Evolutionary conservation across 2,113 vertebrate genomes (phyloP), one percentile per base, ranked within the genome.

Genomic region (Columba janthina): DNA sequence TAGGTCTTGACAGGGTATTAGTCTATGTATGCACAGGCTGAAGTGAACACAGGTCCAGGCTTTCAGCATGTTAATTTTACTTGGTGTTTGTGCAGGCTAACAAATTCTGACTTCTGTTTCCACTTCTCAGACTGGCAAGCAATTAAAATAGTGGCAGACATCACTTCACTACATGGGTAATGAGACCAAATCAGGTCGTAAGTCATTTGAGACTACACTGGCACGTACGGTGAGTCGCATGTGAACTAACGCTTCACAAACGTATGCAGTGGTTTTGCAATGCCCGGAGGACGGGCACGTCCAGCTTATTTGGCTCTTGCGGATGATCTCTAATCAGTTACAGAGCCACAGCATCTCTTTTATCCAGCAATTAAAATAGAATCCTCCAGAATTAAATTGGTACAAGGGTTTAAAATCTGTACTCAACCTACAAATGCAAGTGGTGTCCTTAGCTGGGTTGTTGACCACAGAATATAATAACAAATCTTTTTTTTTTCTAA

Each of bases 111-210:
- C 77, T 93, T 94, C 85, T 81, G 26, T 74, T 94, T 86, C 40
- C 48, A 80, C 28, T 79, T 65, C 62, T 92, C 64, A 81, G 72
- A 75, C 54, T 84, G 53, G 7, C 42, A 50, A 83, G 72, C 91
- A 95, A 92, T 86, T 85, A 83, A 69, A 90, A 77, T 58, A 61
- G 72, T 70, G 74, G 73, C 46, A 87, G 90, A 66, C 84, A 64
- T 93, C 65, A 64, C 79, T 93, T 93, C 34, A 31, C 64, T 86
- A 61, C 34, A 10, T 50, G 54, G 62, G 19, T 84, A 77, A 77
- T 50, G 83, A 86, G 54, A 82, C 84, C 79, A 62, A 79, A 79
- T 91, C 71, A 65, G 72, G 84, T 76, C 19, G 5, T 70, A 86
- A 80, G 76, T 89, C 56, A 81, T 66, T 74, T 65, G 86, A 85